Evolutionary conservation across 2,888 invertebrate species (phyloP), one percentile per base, ranked within the genome.

Genomic region (Orchesella flavescens): DNA sequence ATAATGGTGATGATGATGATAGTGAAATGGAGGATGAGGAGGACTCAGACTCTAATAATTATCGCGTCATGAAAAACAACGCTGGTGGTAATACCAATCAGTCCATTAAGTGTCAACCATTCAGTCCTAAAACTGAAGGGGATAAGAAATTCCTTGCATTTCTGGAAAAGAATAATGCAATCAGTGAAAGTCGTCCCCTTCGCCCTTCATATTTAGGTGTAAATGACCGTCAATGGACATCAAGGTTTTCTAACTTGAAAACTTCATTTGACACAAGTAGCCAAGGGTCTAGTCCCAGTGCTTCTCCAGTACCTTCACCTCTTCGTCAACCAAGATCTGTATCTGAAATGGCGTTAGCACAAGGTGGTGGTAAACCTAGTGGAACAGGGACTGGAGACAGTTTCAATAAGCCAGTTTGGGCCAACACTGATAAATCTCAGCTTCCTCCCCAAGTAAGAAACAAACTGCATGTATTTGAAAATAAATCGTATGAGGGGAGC

Each of bases 141-240:
- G 96, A 96, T 89, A 92, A 93, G 76, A 96, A 96, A 89, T 96
- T 96, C 89, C 90, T 96, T 71, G 95, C 95, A 0, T 94, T 96
- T 88, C 93, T 96, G 89, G 94, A 94, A 87, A 95, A 94, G 89
- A 93, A 94, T 87, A 94, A 93, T 71, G 80, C 87, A 9, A 9
- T 85, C 12, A 57, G 23, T 49, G 61, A 75, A 4, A 15, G 49
- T 12, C 46, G 90, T 89, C 84, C 89, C 86, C 1, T 88, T 88
- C 66, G 86, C 19, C 87, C 86, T n/a, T 90, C 90, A 61, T 89
- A 86, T 87, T 89, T 84, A 84, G 88, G 78, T 85, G 89, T 73
- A 78, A 59, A 91, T 85, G 91, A 90, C 91, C 91, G 93, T 53
- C 94, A 95, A 89, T 96, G 96, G 96, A 94, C 93, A 88, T 95